Base-by-base conservation (phyloP, 2,888 invertebrate genomes). In the Chymomyza caudatula region DNA sequence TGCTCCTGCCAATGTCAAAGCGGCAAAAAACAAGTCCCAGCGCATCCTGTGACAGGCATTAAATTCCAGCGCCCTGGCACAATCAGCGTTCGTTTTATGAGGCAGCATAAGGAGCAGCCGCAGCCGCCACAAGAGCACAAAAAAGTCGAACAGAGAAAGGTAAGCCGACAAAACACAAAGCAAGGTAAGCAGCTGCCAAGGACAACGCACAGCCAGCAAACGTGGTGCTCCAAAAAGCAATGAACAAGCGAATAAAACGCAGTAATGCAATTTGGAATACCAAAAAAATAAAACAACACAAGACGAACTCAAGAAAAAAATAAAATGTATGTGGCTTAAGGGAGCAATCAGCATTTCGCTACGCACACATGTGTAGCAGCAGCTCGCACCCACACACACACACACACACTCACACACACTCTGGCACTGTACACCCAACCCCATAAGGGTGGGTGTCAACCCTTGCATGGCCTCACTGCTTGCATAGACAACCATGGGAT, bases 321-420 rank as follows among this genome's bases (percentile, higher is more conserved):
- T 66, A 67, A 76, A 83, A 74, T 73, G 72, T 76, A 87, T 86
- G 76, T 67, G 74, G 68, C 87, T 73, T 78, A 67, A 66, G 87
- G 87, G 87, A 87, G 74, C 85, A 78, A 86, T 87, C 85, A 83
- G 71, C 68, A 74, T 60, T 60, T 63, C 19, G 58, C 29, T 37
- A 37, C 59, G 3, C 19, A 51, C 6, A 51, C 51, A 51, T 29
- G 49, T 49, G 29, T 13, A 3, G 47, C 15, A 49, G 22, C 29
- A 37, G 17, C 29, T 23, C 49, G 55, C 13, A 51, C 20, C 8
- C 61, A n/a, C 42, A 15, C 55, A 25, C 64, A 43, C 55, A 63
- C n/a, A n/a, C n/a, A n/a, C n/a, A n/a, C n/a, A 44, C 17, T 3
- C 47, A 43, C 17, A 20, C 20, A 22, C 49, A 25, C 59, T 15